Conservation (phyloP, 2,113 vertebrate species). For the Poeciliopsis retropinna region DNA sequence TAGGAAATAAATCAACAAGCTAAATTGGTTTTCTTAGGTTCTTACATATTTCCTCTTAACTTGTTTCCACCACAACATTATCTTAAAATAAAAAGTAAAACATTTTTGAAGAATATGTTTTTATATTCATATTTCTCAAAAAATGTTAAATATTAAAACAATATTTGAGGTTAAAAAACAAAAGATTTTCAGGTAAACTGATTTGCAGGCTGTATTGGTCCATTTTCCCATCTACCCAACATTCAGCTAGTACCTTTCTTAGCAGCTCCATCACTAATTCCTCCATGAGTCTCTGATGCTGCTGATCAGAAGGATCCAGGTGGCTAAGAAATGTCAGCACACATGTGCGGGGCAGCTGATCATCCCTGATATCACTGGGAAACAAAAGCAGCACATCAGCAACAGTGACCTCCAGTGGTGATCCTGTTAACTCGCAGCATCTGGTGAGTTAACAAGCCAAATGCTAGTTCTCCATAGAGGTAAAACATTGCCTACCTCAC, state of each 20-base stretch:
- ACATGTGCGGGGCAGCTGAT: conserved; percentile 87
- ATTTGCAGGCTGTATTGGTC: neutral
- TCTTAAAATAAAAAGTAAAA: no score
- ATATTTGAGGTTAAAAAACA: neutral
- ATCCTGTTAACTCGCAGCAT: neutral
- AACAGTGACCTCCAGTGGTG: conserved; percentile 53
- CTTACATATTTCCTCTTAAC: no score
- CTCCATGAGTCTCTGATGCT: conserved; percentile 85
- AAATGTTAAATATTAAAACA: neutral
- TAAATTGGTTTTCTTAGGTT: no score
- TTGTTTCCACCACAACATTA: no score
- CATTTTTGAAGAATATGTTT: no score
- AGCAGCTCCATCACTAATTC: conserved; percentile 84
- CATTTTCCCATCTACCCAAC: neutral
- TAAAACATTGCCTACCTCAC: conserved; percentile 51
- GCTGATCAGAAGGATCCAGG: conserved; percentile 80
- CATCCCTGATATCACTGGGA: conserved; percentile 87
- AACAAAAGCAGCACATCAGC: conserved; percentile 26
- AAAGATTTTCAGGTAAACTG: neutral
- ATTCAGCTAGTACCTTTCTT: conserved; percentile 82
- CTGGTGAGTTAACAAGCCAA: no score
- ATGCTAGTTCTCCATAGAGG: no score
- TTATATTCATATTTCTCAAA: no score
- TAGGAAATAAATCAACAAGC: no score
- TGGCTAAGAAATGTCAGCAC: conserved; percentile 87